Base-by-base conservation (phyloP, 2,888 invertebrate genomes). In the Stegophylla sp. region DNA sequence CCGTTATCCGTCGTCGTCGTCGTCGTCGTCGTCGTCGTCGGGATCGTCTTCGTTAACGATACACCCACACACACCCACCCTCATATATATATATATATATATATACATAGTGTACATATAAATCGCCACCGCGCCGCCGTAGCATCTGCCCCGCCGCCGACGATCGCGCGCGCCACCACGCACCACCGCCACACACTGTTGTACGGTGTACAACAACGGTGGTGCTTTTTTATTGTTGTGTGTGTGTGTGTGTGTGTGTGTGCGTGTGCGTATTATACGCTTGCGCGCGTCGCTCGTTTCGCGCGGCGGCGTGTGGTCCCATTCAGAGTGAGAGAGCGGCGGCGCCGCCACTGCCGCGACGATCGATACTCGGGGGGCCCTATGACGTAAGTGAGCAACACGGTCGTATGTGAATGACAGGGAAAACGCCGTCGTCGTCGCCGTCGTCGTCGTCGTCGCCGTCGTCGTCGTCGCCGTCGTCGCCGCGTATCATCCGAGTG, bases 341-440 rank as follows among this genome's bases (percentile, higher is more conserved):
- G 67, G 67, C 69, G 59, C 28, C 77, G 23, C 74, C 63, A 15
- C 51, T 34, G 56, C 63, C 59, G 20, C 53, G 23, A 7, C 43
- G 69, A 63, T 63, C 71, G 71, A 61, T 79, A 61, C 69, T 48
- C 41, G 75, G 79, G 79, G 69, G 69, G 61, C 59, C 61, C 69
- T 71, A 69, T 79, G 79, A 79, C 79, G 79, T 79, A 79, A 79
- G 79, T 51, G 79, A 79, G 79, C 79, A 79, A 79, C 79, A 79
- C 79, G 79, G 79, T 79, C 79, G 79, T 71, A 51, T 61, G 79
- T 79, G 79, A 79, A 79, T 79, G 79, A 79, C 79, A 61, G 69
- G 51, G 59, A 71, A 71, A 69, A 71, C 59, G 53, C 59, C 56
- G 56, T 67, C 59, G 77, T 51, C 41, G 48, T 63, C 59, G 63